Base-by-base conservation (phyloP, 2,888 invertebrate genomes). In the Dicyrtomina minuta region DNA sequence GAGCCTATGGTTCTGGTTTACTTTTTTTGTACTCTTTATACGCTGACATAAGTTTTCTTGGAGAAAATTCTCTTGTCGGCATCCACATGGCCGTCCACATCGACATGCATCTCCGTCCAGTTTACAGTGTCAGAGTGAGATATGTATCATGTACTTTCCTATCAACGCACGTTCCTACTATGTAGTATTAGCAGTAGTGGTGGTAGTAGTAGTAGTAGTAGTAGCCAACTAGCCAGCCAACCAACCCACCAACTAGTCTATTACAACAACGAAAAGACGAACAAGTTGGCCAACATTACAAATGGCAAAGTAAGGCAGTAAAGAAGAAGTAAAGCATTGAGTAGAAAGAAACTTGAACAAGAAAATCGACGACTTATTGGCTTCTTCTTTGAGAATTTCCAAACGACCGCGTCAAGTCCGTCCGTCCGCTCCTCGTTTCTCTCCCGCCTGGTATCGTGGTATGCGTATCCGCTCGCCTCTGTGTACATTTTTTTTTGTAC, bases 321-420 rank as follows among this genome's bases (percentile, higher is more conserved):
- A 43, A 43, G 53, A 24, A 20, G 53, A 24, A 24, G 55, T 6
- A 56, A 33, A 22, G 46, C 8, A 6, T 20, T 10, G 17, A 56
- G 56, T 24, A 22, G 12, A 27, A 46, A 56, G 12, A 55, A 55
- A 12, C 8, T 8, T 3, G 4, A 26, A 22, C 10, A 26, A 33
- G 24, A 27, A 56, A 26, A 26, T 26, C 8, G 33, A 56, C 33
- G 56, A 56, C 56, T 56, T 56, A 56, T 56, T 56, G 56, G 56
- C 56, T 27, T 56, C n/a, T n/a, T n/a, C 46, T 46, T 46, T 46
- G 46, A 46, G 46, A 46, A 46, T 46, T 46, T 46, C 13, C 15
- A 17, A 53, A 53, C 17, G 51, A 17, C 13, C 12, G 43, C 43
- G 13, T 41, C 43, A 13, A 41, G 8, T 41, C 43, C 43, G 43